Conservation (phyloP, 2,888 invertebrate genomes). For the Chalcosyrphus nemorum region DNA sequence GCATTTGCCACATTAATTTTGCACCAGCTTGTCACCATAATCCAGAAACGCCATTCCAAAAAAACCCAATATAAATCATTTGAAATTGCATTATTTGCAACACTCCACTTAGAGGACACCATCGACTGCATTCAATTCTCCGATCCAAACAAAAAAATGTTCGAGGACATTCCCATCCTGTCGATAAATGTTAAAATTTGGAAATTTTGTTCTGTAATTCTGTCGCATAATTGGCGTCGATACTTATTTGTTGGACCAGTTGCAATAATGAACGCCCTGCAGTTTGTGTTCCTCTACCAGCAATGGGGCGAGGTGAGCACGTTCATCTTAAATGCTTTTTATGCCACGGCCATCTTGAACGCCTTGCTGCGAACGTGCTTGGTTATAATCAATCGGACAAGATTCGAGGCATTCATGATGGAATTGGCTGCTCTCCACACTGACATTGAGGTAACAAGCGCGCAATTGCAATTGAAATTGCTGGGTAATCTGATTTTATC, state of each 20-base stretch:
- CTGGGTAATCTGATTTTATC: constrained; percentile 1
- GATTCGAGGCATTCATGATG: constrained; percentile 77
- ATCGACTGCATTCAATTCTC: background rate
- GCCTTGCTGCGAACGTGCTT: constrained; percentile 77
- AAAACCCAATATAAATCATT: constrained; percentile 54
- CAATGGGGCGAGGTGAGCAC: constrained; percentile 77
- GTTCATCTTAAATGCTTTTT: constrained; percentile 78
- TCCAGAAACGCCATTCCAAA: constrained; percentile 13
- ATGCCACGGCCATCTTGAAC: constrained; percentile 77
- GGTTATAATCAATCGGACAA: constrained; percentile 75
- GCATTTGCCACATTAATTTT: constrained; percentile 49
- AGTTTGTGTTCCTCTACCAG: constrained; percentile 76
- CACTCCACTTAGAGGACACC: constrained; percentile 6
- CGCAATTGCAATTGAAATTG: background rate
- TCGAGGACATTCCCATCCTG: constrained; percentile 76
- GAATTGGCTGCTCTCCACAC: constrained; percentile 75
- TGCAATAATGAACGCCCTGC: constrained; percentile 77
- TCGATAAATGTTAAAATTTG: constrained; percentile 79
- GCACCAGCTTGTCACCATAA: constrained; percentile 49
- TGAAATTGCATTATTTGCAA: background rate
- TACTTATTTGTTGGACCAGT: constrained; percentile 76
- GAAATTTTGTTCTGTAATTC: constrained; percentile 76
- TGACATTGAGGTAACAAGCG: constrained; percentile 75
- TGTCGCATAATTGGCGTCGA: constrained; percentile 77
- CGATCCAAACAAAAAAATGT: constrained; percentile 74